Base-by-base conservation (phyloP, 1,140 invertebrate genomes). In the Dendrolimus punctatus region DNA sequence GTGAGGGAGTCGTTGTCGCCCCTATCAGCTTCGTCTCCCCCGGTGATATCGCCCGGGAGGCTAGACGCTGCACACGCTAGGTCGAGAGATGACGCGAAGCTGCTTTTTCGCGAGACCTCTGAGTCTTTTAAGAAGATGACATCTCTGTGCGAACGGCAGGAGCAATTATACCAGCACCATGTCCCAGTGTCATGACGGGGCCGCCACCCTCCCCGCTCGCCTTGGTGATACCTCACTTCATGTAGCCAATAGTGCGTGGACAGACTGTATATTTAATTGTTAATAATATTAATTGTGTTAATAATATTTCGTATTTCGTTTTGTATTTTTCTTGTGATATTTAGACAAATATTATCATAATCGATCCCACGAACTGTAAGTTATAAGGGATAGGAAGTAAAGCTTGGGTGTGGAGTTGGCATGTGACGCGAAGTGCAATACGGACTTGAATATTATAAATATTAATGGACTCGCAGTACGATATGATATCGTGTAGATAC, bases 291-390 rank as follows among this genome's bases (percentile, higher is more conserved):
- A 78, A 85, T 73, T 76, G 76, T 77, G 75, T 82, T 80, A 80
- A 83, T 82, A 76, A 74, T 85, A 83, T 83, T 67, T 69, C 70
- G 69, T 84, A 82, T 82, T 81, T 82, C 76, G 76, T 85, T 84
- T 86, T 82, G 78, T 84, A 83, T 71, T 81, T 78, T 86, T 78
- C 80, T 86, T 86, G 83, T 86, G 83, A 86, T 86, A 86, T 84
- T 80, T 86, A 86, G 80, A 84, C 74, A 84, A 85, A 76, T 83
- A 82, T 83, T 58, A 84, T 83, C 69, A 71, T 85, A 79, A 68
- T 75, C 51, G 66, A 74, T 76, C 80, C 80, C 82, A 78, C 72
- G 77, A 82, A 82, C 79, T 85, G 66, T 80, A 84, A 85, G 82
- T 85, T 82, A 69, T 58, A 71, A 76, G 76, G 77, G 77, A 74